A percentile compares a stretch with the other conserved stretches of the same genome.
Conservation (phyloP, 2,113 vertebrate species). For the Dissostichus mawsoni region DNA sequence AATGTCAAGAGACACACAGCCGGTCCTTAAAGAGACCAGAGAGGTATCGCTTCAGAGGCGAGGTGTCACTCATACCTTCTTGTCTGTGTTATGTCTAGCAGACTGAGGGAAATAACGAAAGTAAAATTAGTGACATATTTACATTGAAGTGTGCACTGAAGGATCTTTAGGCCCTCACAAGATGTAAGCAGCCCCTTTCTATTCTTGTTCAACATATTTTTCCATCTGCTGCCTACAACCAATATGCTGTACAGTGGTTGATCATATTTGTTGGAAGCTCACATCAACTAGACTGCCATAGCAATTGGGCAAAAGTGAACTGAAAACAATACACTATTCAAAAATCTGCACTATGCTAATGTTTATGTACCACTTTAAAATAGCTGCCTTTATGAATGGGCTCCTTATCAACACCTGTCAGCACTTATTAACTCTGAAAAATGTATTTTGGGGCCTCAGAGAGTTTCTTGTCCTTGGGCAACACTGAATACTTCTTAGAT, state of each 20-base stretch:
- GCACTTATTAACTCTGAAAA: conserved; percentile 2
- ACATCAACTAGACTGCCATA: neutral
- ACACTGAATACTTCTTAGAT: neutral
- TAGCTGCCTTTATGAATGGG: conserved; percentile 1
- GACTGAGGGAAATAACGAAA: conserved; percentile 19
- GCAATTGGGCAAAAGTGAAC: neutral
- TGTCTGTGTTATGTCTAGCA: conserved; percentile 61
- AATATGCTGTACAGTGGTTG: neutral
- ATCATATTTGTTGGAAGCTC: neutral
- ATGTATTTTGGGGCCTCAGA: neutral
- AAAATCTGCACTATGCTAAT: neutral
- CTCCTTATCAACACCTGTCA: conserved; percentile 38
- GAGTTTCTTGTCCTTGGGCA: neutral
- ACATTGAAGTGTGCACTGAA: neutral
- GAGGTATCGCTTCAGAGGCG: conserved; percentile 2
- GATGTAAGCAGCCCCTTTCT: conserved; percentile 3
- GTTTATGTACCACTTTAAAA: conserved; percentile 27
- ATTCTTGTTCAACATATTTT: neutral
- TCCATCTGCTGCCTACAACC: neutral
- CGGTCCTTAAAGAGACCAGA: conserved; percentile 20
- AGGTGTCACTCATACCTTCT: conserved; percentile 23
- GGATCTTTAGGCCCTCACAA: conserved; percentile 7
- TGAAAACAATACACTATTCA: neutral
- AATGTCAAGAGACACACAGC: conserved; percentile 41
- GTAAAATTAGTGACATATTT: conserved; percentile 20